Evolutionary conservation across 2,888 invertebrate genomes (phyloP).

Genomic region (Tridacna crocea): DNA sequence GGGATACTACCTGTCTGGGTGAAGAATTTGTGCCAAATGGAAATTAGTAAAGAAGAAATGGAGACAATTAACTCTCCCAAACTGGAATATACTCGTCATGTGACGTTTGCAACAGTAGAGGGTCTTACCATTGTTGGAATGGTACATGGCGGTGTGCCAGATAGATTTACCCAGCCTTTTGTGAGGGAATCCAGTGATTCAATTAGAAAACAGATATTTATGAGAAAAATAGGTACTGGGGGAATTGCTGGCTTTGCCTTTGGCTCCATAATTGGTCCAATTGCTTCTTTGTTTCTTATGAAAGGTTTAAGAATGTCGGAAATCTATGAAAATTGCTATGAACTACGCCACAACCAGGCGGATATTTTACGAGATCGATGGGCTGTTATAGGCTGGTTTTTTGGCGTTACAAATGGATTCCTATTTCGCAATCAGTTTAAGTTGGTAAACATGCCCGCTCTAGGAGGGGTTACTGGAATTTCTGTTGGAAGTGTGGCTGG

Average conservation of each 20-base stretch:
- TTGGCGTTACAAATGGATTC: neutral
- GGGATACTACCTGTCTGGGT: neutral
- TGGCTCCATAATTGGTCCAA: neutral
- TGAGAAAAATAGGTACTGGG: neutral
- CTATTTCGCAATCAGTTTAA: neutral
- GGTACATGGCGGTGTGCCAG: neutral
- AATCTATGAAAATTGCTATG: conserved; percentile 19
- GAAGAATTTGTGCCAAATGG: conserved; percentile 1
- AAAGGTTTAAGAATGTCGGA: conserved; percentile 12
- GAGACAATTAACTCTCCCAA: conserved; percentile 9
- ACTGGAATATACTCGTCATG: conserved; percentile 9
- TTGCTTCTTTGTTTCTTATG: conserved; percentile 1
- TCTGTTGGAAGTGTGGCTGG: neutral
- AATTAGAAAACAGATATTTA: neutral
- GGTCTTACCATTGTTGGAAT: neutral
- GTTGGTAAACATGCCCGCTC: neutral
- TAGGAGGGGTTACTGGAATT: conserved; percentile 2
- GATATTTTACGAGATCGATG: conserved; percentile 6
- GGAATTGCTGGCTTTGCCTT: neutral
- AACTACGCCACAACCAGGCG: neutral
- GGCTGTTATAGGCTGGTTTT: neutral
- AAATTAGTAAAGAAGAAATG: neutral
- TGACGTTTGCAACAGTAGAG: neutral
- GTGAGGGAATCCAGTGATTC: neutral
- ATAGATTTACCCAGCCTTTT: neutral